phyloP scores from a whole-genome alignment of 2,888 invertebrate genomes.

The Didymodactylos carnosus region DNA sequence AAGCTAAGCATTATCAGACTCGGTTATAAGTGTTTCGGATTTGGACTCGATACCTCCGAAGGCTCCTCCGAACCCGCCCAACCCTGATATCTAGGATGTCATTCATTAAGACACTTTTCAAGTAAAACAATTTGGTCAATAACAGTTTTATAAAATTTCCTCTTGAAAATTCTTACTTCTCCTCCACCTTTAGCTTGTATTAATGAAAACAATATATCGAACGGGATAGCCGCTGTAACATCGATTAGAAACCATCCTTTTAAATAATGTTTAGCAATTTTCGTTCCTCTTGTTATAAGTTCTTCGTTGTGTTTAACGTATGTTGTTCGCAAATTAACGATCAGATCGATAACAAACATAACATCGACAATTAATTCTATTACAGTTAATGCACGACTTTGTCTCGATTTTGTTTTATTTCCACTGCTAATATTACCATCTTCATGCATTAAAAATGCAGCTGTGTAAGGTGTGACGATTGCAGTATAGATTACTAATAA shows the following conservation, averaged over 20 bases:
- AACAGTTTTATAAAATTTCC: too few species aligned
- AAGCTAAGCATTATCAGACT: too few species aligned
- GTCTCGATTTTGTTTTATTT: not conserved
- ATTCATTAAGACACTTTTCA: too few species aligned
- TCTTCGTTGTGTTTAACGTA: slow-evolving; percentile 92
- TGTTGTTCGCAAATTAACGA: slow-evolving; percentile 96
- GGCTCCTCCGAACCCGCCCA: too few species aligned
- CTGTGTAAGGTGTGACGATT: slow-evolving; percentile 93
- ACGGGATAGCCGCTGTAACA: slow-evolving; percentile 92
- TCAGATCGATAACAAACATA: slow-evolving; percentile 94
- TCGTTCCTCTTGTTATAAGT: slow-evolving; percentile 85
- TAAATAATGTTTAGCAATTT: slow-evolving; percentile 91
- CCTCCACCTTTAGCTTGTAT: not conserved
- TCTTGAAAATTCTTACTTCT: too few species aligned
- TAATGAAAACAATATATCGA: slow-evolving; percentile 63
- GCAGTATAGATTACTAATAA: slow-evolving; percentile 95
- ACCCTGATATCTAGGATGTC: too few species aligned
- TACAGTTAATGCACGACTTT: slow-evolving; percentile 35
- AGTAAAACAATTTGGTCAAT: too few species aligned
- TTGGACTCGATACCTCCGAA: too few species aligned
- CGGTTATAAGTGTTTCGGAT: too few species aligned
- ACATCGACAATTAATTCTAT: slow-evolving; percentile 65
- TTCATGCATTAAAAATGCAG: slow-evolving; percentile 84
- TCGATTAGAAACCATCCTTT: slow-evolving; percentile 98
- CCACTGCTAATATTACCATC: not conserved